phyloP scores from a whole-genome alignment of 92 coral and sea anemone genomes.

The Zoanthus sociatus region DNA sequence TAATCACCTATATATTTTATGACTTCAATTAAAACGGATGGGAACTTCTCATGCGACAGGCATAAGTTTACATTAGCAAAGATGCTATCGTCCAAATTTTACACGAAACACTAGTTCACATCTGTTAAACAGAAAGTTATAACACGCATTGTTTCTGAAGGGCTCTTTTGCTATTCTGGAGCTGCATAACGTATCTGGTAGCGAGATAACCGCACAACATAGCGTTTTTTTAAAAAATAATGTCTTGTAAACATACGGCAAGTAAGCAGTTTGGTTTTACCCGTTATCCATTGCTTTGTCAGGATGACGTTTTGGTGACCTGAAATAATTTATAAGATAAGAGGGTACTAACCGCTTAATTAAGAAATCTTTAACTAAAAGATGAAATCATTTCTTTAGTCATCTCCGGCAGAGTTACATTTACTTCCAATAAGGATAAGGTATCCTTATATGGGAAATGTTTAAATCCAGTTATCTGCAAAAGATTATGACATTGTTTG shows the following conservation, averaged over 20 bases:
- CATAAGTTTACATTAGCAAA: slow-evolving; percentile 37
- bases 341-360: slow-evolving; percentile 39
- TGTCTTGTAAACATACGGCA: slow-evolving; percentile 3
- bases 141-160: slow-evolving; percentile 25
- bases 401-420: slow-evolving; percentile 28
- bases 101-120: slow-evolving; percentile 38
- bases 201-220: background rate
- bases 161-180: background rate
- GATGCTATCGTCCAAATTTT: slow-evolving; percentile 30
- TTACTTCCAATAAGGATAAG: slow-evolving; percentile 30
- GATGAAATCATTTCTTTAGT: slow-evolving; percentile 32
- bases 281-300: background rate
- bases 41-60: slow-evolving; percentile 17
- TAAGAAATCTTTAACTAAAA: slow-evolving; percentile 25
- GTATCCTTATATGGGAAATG: slow-evolving; percentile 13
- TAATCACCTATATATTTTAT: background rate
- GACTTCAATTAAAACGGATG: slow-evolving; percentile 4
- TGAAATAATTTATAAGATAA: slow-evolving; percentile 48
- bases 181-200: background rate
- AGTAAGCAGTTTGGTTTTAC: background rate
- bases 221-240: background rate
- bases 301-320: slow-evolving; percentile 47
- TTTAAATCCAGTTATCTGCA: slow-evolving; percentile 31
- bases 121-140: slow-evolving; percentile 41
- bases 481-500: slow-evolving; percentile 39